Evolutionary conservation across 2,113 vertebrate genomes (phyloP).

Genomic region (Otocyon megalotis): DNA sequence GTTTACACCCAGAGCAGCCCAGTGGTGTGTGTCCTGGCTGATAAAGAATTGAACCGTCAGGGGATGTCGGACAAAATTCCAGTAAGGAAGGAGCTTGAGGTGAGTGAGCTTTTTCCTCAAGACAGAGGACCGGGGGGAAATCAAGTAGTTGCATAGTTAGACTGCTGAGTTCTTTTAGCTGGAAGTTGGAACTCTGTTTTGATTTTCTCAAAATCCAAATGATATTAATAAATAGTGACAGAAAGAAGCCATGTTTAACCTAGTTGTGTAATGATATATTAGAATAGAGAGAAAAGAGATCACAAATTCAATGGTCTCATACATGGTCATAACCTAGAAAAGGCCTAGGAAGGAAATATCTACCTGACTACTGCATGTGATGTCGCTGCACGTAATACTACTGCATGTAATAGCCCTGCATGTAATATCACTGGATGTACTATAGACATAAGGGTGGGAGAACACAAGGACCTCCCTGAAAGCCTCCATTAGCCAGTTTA

Average conservation of each 20-base stretch:
- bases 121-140: neutral
- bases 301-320: neutral
- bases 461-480: neutral
- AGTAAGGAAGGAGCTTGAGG: neutral
- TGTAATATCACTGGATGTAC: neutral
- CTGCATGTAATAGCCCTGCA: no score
- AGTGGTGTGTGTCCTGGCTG: neutral
- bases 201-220: neutral
- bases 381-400: neutral
- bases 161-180: slow-evolving; percentile 20
- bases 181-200: neutral
- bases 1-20: neutral
- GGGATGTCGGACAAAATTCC: neutral
- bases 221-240: neutral
- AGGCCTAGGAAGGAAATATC: neutral
- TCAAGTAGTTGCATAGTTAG: neutral
- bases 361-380: neutral
- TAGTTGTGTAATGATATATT: neutral
- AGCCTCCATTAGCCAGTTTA: no score
- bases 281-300: neutral
- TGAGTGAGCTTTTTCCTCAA: neutral
- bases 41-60: slow-evolving; percentile 21
- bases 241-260: slow-evolving; percentile 9
- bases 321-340: neutral
- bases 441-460: rapidly evolving